phyloP scores from a whole-genome alignment of 2,797 vertebrate genomes.

The Phoxinus dragarum region DNA sequence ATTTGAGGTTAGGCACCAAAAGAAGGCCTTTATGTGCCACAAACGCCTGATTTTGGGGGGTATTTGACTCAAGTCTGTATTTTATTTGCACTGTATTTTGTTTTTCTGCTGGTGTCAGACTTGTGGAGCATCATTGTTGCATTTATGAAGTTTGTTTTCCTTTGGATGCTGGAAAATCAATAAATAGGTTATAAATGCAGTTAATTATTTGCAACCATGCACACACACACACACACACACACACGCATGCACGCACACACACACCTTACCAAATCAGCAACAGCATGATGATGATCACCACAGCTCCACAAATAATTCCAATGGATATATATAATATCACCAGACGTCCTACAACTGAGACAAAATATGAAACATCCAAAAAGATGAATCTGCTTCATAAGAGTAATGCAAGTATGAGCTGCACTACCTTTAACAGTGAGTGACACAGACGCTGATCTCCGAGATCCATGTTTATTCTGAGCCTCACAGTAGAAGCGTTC shows the following conservation, averaged over 20 bases:
- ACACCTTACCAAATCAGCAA: constrained; percentile 5
- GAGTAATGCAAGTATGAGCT: background rate
- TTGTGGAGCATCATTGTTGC: too few species aligned
- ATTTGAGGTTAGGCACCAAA: too few species aligned
- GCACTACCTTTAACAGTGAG: too few species aligned
- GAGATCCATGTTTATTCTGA: too few species aligned
- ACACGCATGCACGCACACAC: background rate
- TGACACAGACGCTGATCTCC: too few species aligned
- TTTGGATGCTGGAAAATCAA: background rate
- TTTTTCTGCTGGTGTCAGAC: background rate
- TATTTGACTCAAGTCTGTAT: background rate
- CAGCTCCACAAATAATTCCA: background rate
- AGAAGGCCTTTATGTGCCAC: too few species aligned
- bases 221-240: too few species aligned
- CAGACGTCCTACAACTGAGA: background rate
- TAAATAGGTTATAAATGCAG: background rate
- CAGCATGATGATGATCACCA: background rate
- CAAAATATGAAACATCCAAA: background rate
- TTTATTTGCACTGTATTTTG: background rate
- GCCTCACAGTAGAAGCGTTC: too few species aligned
- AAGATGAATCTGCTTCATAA: background rate
- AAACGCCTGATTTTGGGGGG: too few species aligned
- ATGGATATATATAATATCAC: background rate
- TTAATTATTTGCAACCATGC: background rate
- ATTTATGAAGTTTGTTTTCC: too few species aligned